Evolutionary conservation across 2,113 vertebrate genomes (phyloP), one percentile per base, ranked within the genome.

Genomic region (Strigops habroptila): DNA sequence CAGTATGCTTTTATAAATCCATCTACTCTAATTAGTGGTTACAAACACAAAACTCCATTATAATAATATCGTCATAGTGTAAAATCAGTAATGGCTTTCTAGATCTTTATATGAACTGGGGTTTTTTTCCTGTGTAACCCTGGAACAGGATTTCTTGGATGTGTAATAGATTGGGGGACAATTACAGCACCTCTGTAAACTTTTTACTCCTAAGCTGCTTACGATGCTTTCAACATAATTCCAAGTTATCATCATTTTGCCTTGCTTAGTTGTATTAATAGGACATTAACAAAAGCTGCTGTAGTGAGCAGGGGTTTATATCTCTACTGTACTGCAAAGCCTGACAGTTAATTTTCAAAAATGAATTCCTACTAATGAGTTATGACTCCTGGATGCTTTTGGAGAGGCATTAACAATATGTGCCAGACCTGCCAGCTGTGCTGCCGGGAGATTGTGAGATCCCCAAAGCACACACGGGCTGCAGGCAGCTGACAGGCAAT

Each of bases 351-450:
- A 86, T 94, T 92, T 93, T 88, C 39, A 76, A 65, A 92, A 84
- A 59, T 18, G 59, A 83, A 84, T 68, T 84, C 43, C 91, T 95
- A 49, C 35, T 96, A 95, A 96, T 82, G 82, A 89, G 59, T 80
- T 88, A 44, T 63, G 87, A n/a, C 91, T 91, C 73, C 70, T 96
- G 43, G 70, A 51, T 86, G 53, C 37, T 91, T 96, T 85, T 77
- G 80, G 77, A 69, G 68, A 63, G 44, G 68, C 67, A 83, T 75
- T 90, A 83, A 59, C 59, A 75, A 10, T 55, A 87, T 11, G 44
- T 94, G 87, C 77, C 82, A 96, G 71, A 90, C 74, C 48, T 88
- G 60, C 48, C 75, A 96, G 81, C 71, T 91, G 93, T 52, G 41
- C 64, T 87, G 59, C 82, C 90, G 75, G 90, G 81, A 87, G 78